Percentiles rank a stretch among this genome's conserved stretches.
Conservation (phyloP, 1,140 invertebrate genomes). For the Orius laevigatus region DNA sequence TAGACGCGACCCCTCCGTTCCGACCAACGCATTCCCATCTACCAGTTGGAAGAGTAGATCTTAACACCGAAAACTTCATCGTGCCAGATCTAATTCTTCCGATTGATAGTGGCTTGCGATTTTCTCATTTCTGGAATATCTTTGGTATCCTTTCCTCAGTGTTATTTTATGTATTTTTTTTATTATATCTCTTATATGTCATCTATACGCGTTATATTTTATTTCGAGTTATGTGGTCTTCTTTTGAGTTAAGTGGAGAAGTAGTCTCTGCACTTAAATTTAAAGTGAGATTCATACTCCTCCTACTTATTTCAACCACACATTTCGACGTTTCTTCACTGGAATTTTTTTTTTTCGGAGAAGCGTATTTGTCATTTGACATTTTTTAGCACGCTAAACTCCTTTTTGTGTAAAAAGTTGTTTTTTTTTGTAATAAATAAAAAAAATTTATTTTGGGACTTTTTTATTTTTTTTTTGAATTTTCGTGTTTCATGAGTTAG, state of each 20-base stretch:
- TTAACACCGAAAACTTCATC: conserved; percentile 26
- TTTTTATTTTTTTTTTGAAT: no score
- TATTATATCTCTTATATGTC: background rate
- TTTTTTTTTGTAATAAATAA: background rate
- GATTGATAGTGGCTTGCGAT: conserved; percentile 30
- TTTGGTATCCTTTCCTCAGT: background rate
- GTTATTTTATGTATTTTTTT: background rate
- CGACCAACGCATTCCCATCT: background rate
- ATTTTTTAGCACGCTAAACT: background rate
- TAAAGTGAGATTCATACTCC: conserved; percentile 48
- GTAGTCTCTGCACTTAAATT: conserved; percentile 40
- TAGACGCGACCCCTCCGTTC: no score
- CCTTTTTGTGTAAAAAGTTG: background rate
- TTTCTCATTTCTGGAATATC: background rate
- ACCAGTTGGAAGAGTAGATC: conserved; percentile 41
- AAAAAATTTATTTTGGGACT: background rate
- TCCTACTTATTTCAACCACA: conserved; percentile 39
- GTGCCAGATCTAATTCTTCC: conserved; percentile 52
- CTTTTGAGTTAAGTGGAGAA: conserved; percentile 34
- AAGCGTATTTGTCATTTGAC: background rate
- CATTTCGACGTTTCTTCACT: background rate
- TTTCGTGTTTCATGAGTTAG: no score
- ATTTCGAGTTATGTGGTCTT: conserved; percentile 6
- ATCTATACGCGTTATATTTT: background rate
- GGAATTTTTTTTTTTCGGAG: background rate